Base-by-base conservation (phyloP, 2,888 invertebrate genomes). In the Frankliniella fusca region DNA sequence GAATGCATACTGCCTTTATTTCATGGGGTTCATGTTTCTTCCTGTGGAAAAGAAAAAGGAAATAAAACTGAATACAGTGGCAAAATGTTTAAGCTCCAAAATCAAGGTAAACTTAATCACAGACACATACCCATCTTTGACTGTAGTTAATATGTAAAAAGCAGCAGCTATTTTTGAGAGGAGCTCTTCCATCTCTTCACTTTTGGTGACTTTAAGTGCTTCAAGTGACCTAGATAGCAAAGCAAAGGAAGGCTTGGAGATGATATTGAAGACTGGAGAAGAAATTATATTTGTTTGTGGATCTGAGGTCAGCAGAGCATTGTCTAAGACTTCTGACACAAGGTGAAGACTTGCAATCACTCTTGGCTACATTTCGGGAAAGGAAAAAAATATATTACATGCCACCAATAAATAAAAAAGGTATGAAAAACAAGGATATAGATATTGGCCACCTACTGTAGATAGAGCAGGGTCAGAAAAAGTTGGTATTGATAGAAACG, bases 121-220 rank as follows among this genome's bases (percentile, higher is more conserved):
- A 27, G 18, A 61, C 3, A 9, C 27, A 27, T 76, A 76, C 70
- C 70, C 70, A 76, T 76, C 70, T 23, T 76, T 23, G 12, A 76
- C 27, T 12, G 10, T 76, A 12, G 27, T 12, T 11, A 76, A 27
- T 3, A 76, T 76, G 70, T 76, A 76, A 1, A 76, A 12, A n/a
- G 27, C 23, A 27, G 27, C 70, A 11, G 70, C 23, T 27, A 76
- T 27, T 76, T 76, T 76, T 8, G 27, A 23, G 27, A 76, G 27
- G 12, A 76, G 70, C 12, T 76, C 70, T 27, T 76, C 70, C n/a
- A 76, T 76, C 23, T 76, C 23, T 27, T 76, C 70, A 76, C 70
- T 27, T 27, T 76, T 76, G 27, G 70, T 23, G 12, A 12, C 23
- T 27, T 76, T 76, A 76, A 76, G 70, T 12, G 27, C 70, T 76